Percentiles rank a stretch among this genome's conserved stretches.
Conservation (phyloP, 64 coral and sea anemone genomes). For the Dendronephthya gigantea region DNA sequence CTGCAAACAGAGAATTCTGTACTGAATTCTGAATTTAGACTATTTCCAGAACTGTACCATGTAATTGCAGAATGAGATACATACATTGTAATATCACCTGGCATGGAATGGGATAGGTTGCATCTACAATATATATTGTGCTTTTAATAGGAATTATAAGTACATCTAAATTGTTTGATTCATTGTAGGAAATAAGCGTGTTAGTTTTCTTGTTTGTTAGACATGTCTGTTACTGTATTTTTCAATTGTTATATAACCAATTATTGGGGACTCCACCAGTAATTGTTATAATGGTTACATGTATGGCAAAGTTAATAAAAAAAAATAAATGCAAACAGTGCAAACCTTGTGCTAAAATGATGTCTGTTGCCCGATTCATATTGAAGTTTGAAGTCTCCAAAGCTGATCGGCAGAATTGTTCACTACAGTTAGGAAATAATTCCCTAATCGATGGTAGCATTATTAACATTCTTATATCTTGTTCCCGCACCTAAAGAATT, state of each 20-base stretch:
- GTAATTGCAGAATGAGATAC: background rate
- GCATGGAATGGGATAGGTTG: background rate
- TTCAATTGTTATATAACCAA: too few relatives aligned
- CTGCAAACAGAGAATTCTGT: background rate
- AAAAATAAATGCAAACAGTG: too few relatives aligned
- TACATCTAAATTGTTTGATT: background rate
- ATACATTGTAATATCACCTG: background rate
- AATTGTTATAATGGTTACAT: too few relatives aligned
- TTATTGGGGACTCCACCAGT: too few relatives aligned
- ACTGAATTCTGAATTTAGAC: background rate
- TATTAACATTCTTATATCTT: slow-evolving; percentile 21
- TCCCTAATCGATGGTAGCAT: slow-evolving; percentile 14
- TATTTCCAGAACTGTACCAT: background rate
- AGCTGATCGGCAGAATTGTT: background rate
- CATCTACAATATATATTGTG: background rate
- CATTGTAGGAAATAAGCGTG: too few relatives aligned
- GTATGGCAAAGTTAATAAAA: too few relatives aligned
- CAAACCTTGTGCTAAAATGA: slow-evolving; percentile 12
- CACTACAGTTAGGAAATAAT: slow-evolving; percentile 14
- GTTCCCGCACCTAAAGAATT: slow-evolving; percentile 11
- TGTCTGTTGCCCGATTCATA: background rate
- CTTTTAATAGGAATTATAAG: background rate
- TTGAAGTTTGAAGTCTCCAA: slow-evolving; percentile 3
- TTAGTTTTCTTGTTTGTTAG: background rate
- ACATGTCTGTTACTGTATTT: background rate